phyloP scores from a whole-genome alignment of 2,888 invertebrate species.

The Chloroclysta siterata region DNA sequence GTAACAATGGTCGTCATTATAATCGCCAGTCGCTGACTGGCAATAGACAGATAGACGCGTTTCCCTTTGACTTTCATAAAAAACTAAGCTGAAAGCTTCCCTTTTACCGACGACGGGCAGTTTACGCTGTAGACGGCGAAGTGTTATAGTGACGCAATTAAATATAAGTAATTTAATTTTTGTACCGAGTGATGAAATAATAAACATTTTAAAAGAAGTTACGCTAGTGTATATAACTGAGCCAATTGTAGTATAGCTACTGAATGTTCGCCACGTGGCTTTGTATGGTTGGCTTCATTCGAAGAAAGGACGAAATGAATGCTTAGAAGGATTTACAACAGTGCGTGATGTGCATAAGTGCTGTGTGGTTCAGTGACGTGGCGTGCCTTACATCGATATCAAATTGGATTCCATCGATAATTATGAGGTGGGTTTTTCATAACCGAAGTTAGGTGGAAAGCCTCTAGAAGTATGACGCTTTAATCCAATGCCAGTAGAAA shows the following conservation, averaged over 20 bases:
- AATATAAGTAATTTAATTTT: conserved; percentile 33
- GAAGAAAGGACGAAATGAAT: conserved; percentile 36
- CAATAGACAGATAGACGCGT: conserved; percentile 45
- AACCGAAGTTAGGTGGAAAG: too few species aligned
- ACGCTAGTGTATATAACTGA: background rate
- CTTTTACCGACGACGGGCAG: conserved; percentile 27
- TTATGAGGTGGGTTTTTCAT: conserved; percentile 62
- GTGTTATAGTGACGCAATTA: conserved; percentile 49
- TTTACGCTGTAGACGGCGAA: conserved; percentile 36
- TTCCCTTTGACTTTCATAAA: conserved; percentile 24
- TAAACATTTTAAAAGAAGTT: conserved; percentile 42
- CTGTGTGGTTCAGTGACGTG: conserved; percentile 51
- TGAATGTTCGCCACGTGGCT: conserved; percentile 3
- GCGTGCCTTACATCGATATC: conserved; percentile 53
- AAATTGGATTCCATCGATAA: conserved; percentile 75
- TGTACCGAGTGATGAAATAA: conserved; percentile 27
- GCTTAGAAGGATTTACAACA: conserved; percentile 41
- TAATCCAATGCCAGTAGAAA: too few species aligned
- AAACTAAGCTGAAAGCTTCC: conserved; percentile 34
- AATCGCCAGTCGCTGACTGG: conserved; percentile 59
- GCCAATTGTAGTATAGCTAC: background rate
- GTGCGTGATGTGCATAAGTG: conserved; percentile 49
- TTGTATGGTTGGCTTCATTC: conserved; percentile 3
- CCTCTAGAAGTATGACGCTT: too few species aligned
- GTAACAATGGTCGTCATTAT: conserved; percentile 48